Conservation (phyloP, 2,113 vertebrate species). For the Oriolus oriolus region DNA sequence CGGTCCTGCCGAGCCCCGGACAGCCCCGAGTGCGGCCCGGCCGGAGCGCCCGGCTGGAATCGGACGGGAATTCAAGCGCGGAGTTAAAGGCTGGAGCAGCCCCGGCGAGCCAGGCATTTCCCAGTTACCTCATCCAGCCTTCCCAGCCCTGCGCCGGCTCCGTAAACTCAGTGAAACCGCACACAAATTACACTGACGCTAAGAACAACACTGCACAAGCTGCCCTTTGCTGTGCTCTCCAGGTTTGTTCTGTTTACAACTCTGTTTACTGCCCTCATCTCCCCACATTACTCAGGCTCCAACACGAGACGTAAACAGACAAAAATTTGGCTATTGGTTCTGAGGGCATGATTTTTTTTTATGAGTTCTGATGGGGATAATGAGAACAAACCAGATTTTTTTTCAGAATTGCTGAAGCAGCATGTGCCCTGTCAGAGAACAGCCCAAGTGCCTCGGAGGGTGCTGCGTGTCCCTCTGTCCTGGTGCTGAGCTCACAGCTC, state of each 20-base stretch:
- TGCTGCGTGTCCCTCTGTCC: background rate
- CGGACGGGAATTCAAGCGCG: rapidly evolving
- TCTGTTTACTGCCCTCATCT: background rate
- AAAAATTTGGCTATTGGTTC: background rate
- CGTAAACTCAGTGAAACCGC: background rate
- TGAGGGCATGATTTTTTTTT: background rate
- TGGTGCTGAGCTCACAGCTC: background rate
- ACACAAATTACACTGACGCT: conserved; percentile 12
- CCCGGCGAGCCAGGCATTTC: background rate
- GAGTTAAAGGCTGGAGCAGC: background rate
- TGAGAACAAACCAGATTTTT: background rate
- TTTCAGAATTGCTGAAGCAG: background rate
- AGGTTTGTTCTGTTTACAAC: conserved; percentile 1
- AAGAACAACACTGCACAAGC: background rate
- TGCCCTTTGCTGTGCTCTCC: background rate
- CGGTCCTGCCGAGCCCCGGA: too few species aligned
- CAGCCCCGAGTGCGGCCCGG: too few species aligned
- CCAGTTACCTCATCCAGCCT: background rate
- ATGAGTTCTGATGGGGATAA: background rate
- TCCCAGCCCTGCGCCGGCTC: background rate
- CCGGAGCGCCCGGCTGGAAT: too few species aligned
- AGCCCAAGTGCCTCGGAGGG: background rate
- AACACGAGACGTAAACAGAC: background rate
- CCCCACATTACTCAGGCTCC: background rate
- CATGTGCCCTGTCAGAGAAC: background rate